Evolutionary conservation across 2,888 invertebrate species (phyloP).

Genomic region (Pyrocoelia pectoralis): DNA sequence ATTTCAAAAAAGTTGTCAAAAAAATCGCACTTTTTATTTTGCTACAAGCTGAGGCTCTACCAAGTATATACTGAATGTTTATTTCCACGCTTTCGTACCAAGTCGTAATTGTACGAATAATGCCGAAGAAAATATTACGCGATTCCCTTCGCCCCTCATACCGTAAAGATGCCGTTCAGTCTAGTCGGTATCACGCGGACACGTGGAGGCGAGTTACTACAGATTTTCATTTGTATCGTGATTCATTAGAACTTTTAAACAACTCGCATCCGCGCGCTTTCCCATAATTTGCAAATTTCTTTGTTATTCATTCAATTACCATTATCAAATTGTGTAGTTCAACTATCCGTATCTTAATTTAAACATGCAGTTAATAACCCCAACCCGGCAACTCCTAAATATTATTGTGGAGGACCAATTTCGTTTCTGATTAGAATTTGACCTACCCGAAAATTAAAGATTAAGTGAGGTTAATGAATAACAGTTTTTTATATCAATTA

Average conservation of each 20-base stretch:
- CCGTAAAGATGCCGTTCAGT: conserved; percentile 46
- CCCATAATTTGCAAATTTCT: conserved; percentile 9
- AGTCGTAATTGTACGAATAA: conserved; percentile 45
- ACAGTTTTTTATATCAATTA: too few species aligned
- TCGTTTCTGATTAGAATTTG: too few species aligned
- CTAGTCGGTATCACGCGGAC: conserved; percentile 52
- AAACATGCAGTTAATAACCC: too few species aligned
- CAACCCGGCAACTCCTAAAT: too few species aligned
- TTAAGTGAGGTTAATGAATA: too few species aligned
- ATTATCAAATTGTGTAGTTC: background rate
- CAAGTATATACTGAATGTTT: conserved; percentile 59
- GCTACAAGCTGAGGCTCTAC: conserved; percentile 37
- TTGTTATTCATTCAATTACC: background rate
- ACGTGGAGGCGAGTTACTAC: conserved; percentile 59
- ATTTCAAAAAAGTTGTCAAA: background rate
- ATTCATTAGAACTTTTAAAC: conserved; percentile 27
- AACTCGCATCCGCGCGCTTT: background rate
- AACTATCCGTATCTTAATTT: too few species aligned
- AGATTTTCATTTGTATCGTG: conserved; percentile 43
- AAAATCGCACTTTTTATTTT: conserved; percentile 31
- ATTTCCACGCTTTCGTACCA: conserved; percentile 54
- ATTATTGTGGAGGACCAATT: too few species aligned
- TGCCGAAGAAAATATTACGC: conserved; percentile 39
- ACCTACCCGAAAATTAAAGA: too few species aligned
- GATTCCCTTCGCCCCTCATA: conserved; percentile 39